phyloP scores from a whole-genome alignment of 35 echinoderm and acorn worm genomes.

The Strongylocentrotus purpuratus region DNA sequence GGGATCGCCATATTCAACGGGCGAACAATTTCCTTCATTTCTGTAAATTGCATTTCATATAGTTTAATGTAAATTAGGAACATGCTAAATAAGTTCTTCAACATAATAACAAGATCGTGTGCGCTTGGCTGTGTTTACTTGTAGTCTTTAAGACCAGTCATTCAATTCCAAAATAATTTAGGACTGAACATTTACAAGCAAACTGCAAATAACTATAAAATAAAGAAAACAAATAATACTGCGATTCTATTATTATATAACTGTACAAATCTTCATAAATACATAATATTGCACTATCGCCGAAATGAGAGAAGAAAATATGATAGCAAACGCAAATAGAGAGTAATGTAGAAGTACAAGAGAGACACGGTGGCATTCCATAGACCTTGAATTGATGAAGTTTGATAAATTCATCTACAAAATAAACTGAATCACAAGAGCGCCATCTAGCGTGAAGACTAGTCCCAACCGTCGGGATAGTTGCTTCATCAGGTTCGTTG shows the following conservation, averaged over 20 bases:
- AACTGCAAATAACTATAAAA: background rate
- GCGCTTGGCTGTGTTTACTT: background rate
- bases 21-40: too few species aligned
- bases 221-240: background rate
- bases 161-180: background rate
- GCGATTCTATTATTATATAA: background rate
- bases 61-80: too few species aligned
- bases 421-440: background rate
- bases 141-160: background rate
- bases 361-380: background rate
- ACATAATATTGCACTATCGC: conserved; percentile 11
- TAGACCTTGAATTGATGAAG: background rate
- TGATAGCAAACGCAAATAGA: background rate
- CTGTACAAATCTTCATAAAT: background rate
- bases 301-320: background rate
- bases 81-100: too few species aligned
- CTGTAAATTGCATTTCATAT: too few species aligned
- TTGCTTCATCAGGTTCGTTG: background rate
- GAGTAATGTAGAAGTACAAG: too few species aligned
- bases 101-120: background rate
- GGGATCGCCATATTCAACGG: too few species aligned
- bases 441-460: background rate
- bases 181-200: background rate
- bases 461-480: background rate
- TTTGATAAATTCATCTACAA: background rate